phyloP scores from a whole-genome alignment of 2,888 invertebrate species.

The Mythimna impura region DNA sequence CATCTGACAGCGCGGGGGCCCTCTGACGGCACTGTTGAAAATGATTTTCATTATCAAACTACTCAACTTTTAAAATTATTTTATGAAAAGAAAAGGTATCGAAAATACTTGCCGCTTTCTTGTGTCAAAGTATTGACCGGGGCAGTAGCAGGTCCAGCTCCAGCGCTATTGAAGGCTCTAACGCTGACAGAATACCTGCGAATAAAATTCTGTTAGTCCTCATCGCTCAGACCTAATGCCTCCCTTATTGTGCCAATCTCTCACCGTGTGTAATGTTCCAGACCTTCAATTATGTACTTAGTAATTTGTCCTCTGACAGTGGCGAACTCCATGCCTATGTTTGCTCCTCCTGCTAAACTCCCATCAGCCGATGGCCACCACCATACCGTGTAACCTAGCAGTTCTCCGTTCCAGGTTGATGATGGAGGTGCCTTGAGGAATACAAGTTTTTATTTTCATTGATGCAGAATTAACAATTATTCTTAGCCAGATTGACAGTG shows the following conservation, averaged over 20 bases:
- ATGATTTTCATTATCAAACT: conserved; percentile 9
- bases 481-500: neutral
- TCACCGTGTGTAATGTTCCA: conserved; percentile 94
- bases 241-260: conserved; percentile 33
- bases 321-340: conserved; percentile 89
- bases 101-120: conserved; percentile 92
- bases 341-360: conserved; percentile 79
- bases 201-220: conserved; percentile 33
- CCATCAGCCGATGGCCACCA: conserved; percentile 90
- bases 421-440: conserved; percentile 91
- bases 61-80: too few relatives aligned
- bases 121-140: conserved; percentile 95
- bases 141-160: conserved; percentile 94
- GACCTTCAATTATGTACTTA: conserved; percentile 92
- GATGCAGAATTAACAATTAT: neutral
- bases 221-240: neutral
- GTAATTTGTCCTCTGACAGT: conserved; percentile 94
- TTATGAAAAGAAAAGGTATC: too few relatives aligned
- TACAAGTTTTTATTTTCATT: neutral
- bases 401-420: conserved; percentile 94
- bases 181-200: conserved; percentile 94
- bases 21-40: conserved; percentile 92
- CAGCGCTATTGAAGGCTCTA: conserved; percentile 96
- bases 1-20: conserved; percentile 94
- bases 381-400: conserved; percentile 94